These are phyloP conservation scores for Phthorimaea operculella DNA, from an alignment of 1,140 invertebrate species.

Conservation along the genomic window DNA sequence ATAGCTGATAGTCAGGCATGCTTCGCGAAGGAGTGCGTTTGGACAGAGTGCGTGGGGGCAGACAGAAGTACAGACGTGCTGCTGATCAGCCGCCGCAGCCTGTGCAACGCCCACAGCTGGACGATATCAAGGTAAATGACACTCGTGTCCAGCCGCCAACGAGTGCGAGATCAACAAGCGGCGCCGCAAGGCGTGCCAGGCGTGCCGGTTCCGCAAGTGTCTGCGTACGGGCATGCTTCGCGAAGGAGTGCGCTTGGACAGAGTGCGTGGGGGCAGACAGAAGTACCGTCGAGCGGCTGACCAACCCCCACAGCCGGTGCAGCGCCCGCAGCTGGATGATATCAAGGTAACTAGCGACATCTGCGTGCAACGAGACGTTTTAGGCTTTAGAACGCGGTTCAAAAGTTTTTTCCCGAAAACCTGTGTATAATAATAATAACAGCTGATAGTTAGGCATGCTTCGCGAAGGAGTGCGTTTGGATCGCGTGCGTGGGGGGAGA, in stretches of 20 bases:
- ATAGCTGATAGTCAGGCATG: too few species aligned
- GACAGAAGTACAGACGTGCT: slow-evolving; percentile 93
- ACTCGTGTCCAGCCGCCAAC: slow-evolving; percentile 97
- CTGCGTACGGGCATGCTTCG: slow-evolving; percentile 97
- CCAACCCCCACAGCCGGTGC: slow-evolving; percentile 62
- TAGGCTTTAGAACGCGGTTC: too few species aligned
- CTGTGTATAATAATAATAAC: too few species aligned
- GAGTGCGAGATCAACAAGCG: slow-evolving; percentile 99
- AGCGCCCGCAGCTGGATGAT: slow-evolving; percentile 70
- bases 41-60: slow-evolving; percentile 88
- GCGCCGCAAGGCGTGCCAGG: slow-evolving; percentile 94
- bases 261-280: slow-evolving; percentile 92
- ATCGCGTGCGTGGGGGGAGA: slow-evolving; percentile 89
- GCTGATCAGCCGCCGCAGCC: slow-evolving; percentile 68
- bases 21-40: slow-evolving; percentile 96
- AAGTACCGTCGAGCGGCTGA: slow-evolving; percentile 89
- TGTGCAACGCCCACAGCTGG: slow-evolving; percentile 67
- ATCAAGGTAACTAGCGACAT: slow-evolving; percentile 26
- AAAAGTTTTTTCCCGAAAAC: too few species aligned
- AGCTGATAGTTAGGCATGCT: slow-evolving; percentile 99
- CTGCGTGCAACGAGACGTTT: too few species aligned
- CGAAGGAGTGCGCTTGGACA: slow-evolving; percentile 92
- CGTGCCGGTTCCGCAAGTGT: slow-evolving; percentile 97
- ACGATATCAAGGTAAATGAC: slow-evolving; percentile 68
- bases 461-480: slow-evolving; percentile 94